Conservation (phyloP, 1,140 invertebrate genomes). For the Coptotermes formosanus region DNA sequence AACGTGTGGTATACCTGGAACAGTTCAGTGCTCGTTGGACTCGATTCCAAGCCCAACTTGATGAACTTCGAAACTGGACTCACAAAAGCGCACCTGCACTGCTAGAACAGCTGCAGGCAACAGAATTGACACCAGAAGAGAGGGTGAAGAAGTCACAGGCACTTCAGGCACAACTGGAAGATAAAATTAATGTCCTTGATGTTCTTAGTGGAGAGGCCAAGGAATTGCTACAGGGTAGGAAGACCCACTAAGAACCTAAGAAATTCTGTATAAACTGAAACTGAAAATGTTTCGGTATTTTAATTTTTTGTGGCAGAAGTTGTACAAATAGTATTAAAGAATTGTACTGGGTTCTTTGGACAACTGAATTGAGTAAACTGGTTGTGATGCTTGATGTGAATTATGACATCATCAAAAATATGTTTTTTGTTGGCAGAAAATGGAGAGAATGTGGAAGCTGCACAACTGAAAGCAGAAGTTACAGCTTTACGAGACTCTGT, state of each 20-base stretch:
- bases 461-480: constrained; percentile 66
- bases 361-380: no score
- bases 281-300: neutral
- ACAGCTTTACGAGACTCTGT: constrained; percentile 40
- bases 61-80: constrained; percentile 68
- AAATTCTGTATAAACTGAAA: constrained; percentile 28
- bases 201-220: constrained; percentile 73
- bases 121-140: constrained; percentile 73
- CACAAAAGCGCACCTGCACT: constrained; percentile 71
- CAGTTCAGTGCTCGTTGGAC: constrained; percentile 79
- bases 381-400: no score
- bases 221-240: constrained; percentile 60
- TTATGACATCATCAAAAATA: neutral
- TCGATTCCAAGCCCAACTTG: constrained; percentile 68
- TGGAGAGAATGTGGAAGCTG: constrained; percentile 62
- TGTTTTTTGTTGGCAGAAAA: constrained; percentile 47
- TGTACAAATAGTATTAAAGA: no score
- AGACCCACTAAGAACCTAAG: neutral
- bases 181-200: constrained; percentile 71
- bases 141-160: constrained; percentile 66
- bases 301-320: no score
- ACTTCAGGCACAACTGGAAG: constrained; percentile 65
- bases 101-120: constrained; percentile 68
- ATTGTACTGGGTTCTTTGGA: no score
- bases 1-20: constrained; percentile 76